Percentiles rank a stretch among this genome's conserved stretches.
Conservation (phyloP, 35 echinoderm and acorn worm genomes). For the Hemicentrotus pulcherrimus region DNA sequence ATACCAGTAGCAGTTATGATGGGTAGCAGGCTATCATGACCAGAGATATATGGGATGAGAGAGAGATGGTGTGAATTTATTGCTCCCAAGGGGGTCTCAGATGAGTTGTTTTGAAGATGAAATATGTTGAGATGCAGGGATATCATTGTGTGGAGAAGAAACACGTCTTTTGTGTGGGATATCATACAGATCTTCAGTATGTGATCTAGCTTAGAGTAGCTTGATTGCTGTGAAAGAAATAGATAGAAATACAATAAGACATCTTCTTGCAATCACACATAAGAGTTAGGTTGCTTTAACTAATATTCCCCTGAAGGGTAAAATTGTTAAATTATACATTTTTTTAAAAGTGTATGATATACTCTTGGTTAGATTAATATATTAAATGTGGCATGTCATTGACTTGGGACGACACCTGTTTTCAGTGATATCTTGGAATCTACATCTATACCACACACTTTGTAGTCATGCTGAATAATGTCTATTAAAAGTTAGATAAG, state of each 20-base stretch:
- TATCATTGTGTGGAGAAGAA: background rate
- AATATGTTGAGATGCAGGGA: background rate
- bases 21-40: background rate
- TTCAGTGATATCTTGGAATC: too few species aligned
- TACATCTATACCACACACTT: too few species aligned
- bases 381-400: too few species aligned
- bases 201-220: background rate
- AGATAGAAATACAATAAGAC: background rate
- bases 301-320: background rate
- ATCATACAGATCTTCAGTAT: background rate
- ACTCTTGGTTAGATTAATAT: too few species aligned
- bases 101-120: slow-evolving; percentile 36
- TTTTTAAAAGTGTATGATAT: too few species aligned
- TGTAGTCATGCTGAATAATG: too few species aligned
- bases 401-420: too few species aligned
- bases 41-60: slow-evolving; percentile 29
- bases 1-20: slow-evolving; percentile 3
- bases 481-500: too few species aligned
- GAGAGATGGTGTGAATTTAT: slow-evolving; percentile 34
- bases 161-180: background rate
- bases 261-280: background rate
- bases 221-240: background rate
- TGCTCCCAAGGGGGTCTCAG: slow-evolving; percentile 11
- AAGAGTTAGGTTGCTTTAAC: background rate
- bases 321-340: too few species aligned